phyloP scores from a whole-genome alignment of 2,797 vertebrate species.

The Manis javanica region DNA sequence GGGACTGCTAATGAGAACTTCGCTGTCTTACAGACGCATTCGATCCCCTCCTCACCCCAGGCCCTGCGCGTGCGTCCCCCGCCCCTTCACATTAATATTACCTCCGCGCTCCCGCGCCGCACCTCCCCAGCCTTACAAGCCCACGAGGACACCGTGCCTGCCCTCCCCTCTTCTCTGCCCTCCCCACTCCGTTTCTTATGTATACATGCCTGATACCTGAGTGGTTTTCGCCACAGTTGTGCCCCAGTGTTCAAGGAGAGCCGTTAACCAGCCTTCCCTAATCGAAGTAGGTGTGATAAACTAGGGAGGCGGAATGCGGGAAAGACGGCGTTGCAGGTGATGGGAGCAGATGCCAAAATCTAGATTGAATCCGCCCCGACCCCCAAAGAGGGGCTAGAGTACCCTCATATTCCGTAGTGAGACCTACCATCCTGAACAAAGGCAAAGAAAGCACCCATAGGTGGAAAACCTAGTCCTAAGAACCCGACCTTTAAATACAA shows the following conservation, averaged over 20 bases:
- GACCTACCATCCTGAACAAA: slow-evolving; percentile 49
- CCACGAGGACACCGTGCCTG: not conserved
- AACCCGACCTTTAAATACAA: not conserved
- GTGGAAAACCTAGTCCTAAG: not conserved
- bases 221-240: slow-evolving; percentile 9
- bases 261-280: not conserved
- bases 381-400: not conserved
- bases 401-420: not conserved
- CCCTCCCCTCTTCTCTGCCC: not conserved
- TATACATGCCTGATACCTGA: not conserved
- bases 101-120: not conserved
- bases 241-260: not conserved
- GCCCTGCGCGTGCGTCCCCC: not conserved
- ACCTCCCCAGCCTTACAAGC: not conserved
- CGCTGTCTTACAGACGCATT: not conserved
- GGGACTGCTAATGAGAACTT: not conserved
- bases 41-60: not conserved
- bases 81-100: not conserved
- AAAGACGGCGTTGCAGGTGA: not conserved
- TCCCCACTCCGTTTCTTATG: not conserved
- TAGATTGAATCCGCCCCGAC: not conserved
- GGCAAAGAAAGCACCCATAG: not conserved
- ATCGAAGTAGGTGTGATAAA: not conserved
- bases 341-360: not conserved
- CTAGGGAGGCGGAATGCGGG: not conserved